These are phyloP conservation scores for Brachyalestes nurse DNA, from an alignment of 2,797 vertebrate genomes.

Conservation along the genomic window DNA sequence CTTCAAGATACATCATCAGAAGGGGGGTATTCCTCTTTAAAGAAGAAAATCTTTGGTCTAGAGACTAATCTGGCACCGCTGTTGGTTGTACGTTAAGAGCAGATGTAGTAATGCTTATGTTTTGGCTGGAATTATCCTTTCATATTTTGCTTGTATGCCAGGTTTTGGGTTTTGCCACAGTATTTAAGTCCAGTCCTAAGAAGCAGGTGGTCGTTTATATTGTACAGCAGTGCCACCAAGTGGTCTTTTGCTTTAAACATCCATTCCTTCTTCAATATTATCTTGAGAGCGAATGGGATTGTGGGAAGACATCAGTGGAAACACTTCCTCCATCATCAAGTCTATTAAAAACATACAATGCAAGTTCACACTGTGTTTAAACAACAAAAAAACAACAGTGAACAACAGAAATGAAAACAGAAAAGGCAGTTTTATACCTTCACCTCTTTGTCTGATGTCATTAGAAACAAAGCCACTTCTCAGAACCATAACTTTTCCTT, in stretches of 20 bases:
- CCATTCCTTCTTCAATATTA: not conserved
- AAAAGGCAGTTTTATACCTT: slow-evolving; percentile 14
- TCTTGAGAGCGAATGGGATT: slow-evolving; percentile 21
- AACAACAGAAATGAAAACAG: not conserved
- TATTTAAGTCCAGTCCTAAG: slow-evolving; percentile 2
- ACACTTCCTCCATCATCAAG: slow-evolving; percentile 25
- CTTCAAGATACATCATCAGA: too few relatives aligned
- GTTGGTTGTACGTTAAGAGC: too few relatives aligned
- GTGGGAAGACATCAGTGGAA: slow-evolving; percentile 53
- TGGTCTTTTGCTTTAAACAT: slow-evolving; percentile 49
- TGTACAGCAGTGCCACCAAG: slow-evolving; percentile 59
- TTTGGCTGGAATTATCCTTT: too few relatives aligned
- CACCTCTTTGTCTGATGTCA: not conserved
- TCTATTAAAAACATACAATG: slow-evolving; percentile 4
- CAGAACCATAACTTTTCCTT: slow-evolving; percentile 1
- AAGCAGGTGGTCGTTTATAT: not conserved
- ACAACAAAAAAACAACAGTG: slow-evolving; percentile 1
- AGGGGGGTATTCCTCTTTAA: too few relatives aligned
- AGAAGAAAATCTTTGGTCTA: too few relatives aligned
- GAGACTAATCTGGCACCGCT: too few relatives aligned
- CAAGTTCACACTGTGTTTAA: slow-evolving; percentile 9
- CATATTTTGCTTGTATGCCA: not conserved
- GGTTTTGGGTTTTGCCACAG: not conserved
- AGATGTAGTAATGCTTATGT: too few relatives aligned
- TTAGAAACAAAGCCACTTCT: slow-evolving; percentile 17